Conservation (phyloP, 1,140 invertebrate genomes). For the Fopius arisanus region DNA sequence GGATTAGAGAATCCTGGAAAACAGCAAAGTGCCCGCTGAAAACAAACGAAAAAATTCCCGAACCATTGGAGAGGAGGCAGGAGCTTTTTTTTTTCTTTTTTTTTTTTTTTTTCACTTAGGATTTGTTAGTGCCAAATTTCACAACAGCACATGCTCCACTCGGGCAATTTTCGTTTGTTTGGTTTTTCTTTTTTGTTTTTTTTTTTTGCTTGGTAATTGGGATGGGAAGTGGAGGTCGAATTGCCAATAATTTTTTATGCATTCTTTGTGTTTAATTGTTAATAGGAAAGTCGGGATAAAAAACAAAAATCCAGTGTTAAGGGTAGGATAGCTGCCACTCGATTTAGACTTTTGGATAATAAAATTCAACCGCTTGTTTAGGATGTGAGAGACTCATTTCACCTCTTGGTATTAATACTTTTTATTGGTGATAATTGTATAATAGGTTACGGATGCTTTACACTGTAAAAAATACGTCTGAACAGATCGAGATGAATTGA, state of each 20-base stretch:
- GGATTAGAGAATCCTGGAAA: slow-evolving; percentile 87
- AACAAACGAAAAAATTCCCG: slow-evolving; percentile 68
- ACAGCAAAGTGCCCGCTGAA: slow-evolving; percentile 84
- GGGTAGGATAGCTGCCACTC: too few relatives aligned
- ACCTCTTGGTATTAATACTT: not conserved
- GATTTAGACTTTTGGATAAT: too few relatives aligned
- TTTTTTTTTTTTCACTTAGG: not conserved
- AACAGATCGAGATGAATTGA: not conserved
- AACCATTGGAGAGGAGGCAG: not conserved
- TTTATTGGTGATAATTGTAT: not conserved
- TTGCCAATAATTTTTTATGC: too few relatives aligned
- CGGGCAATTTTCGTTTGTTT: not conserved
- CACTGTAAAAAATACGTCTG: not conserved
- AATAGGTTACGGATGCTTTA: not conserved
- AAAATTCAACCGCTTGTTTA: not conserved
- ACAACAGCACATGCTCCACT: not conserved
- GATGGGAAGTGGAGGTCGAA: not conserved
- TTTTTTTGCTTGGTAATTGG: not conserved
- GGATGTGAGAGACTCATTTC: not conserved
- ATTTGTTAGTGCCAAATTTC: not conserved
- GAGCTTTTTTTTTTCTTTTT: slow-evolving; percentile 7
- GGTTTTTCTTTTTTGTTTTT: not conserved
- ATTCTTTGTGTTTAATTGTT: too few relatives aligned
- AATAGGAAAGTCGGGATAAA: too few relatives aligned
- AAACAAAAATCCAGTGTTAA: too few relatives aligned